A percentile compares a stretch with the other conserved stretches of the same genome.
phyloP scores from a whole-genome alignment of 2,113 vertebrate genomes.

The Marcusenius ussheri region DNA sequence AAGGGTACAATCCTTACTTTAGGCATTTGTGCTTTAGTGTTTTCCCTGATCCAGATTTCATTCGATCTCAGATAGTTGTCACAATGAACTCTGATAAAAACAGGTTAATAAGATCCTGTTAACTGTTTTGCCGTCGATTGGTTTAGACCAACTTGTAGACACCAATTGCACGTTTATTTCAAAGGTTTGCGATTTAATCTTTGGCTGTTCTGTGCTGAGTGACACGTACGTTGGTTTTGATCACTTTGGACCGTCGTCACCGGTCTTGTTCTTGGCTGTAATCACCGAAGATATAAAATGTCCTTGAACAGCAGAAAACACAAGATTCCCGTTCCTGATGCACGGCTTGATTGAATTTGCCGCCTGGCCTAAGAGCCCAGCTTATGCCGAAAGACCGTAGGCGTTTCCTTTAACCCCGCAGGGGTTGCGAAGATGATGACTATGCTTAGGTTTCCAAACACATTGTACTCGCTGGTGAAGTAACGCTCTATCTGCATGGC shows the following conservation, averaged over 20 bases:
- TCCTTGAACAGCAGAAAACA: neutral
- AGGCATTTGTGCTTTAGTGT: neutral
- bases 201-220: neutral
- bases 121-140: neutral
- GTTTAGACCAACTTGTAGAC: neutral
- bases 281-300: neutral
- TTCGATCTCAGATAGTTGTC: neutral
- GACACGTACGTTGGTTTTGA: neutral
- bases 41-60: neutral
- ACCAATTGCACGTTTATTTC: neutral
- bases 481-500: neutral
- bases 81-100: neutral
- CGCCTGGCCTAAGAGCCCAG: neutral
- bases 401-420: neutral
- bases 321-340: neutral
- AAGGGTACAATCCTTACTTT: neutral
- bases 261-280: neutral
- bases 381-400: neutral
- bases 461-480: neutral
- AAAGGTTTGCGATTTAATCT: neutral
- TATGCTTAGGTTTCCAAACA: neutral
- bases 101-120: neutral
- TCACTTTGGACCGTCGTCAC: neutral
- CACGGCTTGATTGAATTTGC: neutral
- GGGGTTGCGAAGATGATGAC: neutral